Evolutionary conservation across 2,113 vertebrate genomes (phyloP), one percentile per base, ranked within the genome.

Genomic region (Tenebrosternarchus preto): DNA sequence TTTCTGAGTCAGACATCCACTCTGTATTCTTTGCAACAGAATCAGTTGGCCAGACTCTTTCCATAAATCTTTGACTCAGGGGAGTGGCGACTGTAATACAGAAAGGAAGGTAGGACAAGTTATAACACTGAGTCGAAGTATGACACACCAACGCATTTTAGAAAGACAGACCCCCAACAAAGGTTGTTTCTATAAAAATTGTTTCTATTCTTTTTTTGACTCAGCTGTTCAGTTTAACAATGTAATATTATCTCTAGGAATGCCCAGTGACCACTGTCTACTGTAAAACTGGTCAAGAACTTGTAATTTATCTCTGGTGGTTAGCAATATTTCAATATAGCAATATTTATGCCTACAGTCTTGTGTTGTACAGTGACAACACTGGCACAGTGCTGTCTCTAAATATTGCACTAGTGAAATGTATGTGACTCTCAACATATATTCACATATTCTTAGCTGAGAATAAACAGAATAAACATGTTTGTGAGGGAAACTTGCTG

Each of bases 1-100:
- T 75, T 68, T 78, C 82, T 90, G 89, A 91, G 69, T 91, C 89
- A 92, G 70, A 88, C 82, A 82, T 84, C 85, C 84, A 84, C 71
- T 78, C 36, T 36, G 46, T 24, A 33, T 24, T 43, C 46, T 68
- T 57, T 17, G 46, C 19, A 3, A 63, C 64, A 27, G 78, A 77
- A 76, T 66, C 59, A 68, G 66, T 46, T 27, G 11, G 60, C 56
- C 25, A 53, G 25, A 50, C 59, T 73, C 72, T 36, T 61, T 46
- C 70, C 36, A 53, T 82, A 78, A 82, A 80, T 82, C 81, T 74
- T 61, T 69, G 24, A 46, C 67, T 31, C 55, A 25, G 68, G 46
- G 63, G 73, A 57, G 53, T 77, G 78, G 55, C 1, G 57, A 71
- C 43, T 24, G 43, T 17, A 20, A n/a, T 5, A 56, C 31, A 60